Evolutionary conservation across 2,797 vertebrate species (phyloP).

Genomic region (Thamnophis elegans): DNA sequence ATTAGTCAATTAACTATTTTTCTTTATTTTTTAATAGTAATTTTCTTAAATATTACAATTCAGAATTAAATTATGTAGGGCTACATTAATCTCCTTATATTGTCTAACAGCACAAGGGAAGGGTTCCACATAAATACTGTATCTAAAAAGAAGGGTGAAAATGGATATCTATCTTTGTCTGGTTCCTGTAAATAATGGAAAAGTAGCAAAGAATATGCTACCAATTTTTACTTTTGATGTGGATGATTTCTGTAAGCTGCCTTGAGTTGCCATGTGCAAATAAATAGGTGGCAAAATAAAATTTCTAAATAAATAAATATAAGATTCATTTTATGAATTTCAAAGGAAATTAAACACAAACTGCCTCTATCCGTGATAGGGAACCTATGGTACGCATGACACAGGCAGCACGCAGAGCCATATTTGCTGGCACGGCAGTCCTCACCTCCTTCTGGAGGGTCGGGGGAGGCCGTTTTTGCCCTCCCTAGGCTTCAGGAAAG

Average conservation of each 20-base stretch:
- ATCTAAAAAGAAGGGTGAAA: not conserved
- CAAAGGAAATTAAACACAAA: not conserved
- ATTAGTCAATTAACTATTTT: not conserved
- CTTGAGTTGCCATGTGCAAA: too few relatives aligned
- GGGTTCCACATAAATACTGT: not conserved
- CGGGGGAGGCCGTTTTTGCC: too few relatives aligned
- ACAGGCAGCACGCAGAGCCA: too few relatives aligned
- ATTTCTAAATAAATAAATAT: not conserved
- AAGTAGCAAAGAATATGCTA: not conserved
- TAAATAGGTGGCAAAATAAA: too few relatives aligned
- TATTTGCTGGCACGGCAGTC: too few relatives aligned
- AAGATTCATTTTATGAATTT: not conserved
- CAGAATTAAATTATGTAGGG: not conserved
- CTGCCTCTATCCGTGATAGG: not conserved
- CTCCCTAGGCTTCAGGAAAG: too few relatives aligned
- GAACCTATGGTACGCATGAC: too few relatives aligned
- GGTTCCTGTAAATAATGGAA: not conserved
- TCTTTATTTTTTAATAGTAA: not conserved
- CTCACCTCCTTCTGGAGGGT: too few relatives aligned
- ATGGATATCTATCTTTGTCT: not conserved
- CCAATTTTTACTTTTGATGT: not conserved
- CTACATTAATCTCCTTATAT: not conserved
- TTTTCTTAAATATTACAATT: not conserved
- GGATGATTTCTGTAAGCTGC: not conserved
- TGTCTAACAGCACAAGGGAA: not conserved